A percentile compares a stretch with the other conserved stretches of the same genome.
Conservation (phyloP, 2,888 invertebrate species). For the Ecliptopera silaceata region DNA sequence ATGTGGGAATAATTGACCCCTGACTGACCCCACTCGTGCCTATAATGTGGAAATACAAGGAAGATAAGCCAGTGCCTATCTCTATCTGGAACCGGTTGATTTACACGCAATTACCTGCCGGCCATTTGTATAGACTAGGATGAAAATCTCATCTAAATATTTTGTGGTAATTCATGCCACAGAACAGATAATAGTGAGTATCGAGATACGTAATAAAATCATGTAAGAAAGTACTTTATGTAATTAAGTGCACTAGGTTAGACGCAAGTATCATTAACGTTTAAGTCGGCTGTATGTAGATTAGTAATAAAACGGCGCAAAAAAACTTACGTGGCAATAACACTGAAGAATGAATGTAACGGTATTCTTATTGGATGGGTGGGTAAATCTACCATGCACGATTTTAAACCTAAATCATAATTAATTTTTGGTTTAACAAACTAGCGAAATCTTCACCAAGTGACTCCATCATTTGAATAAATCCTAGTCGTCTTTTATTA, state of each 20-base stretch:
- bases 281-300: not conserved
- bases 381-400: no score
- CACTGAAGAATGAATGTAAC: no score
- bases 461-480: no score
- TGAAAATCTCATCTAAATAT: constrained; percentile 30
- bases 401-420: no score
- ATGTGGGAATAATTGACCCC: constrained; percentile 55
- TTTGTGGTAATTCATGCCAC: constrained; percentile 12
- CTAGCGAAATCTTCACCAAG: no score
- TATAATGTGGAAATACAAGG: constrained; percentile 56
- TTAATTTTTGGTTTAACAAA: no score
- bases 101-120: constrained; percentile 34
- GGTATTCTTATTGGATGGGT: no score
- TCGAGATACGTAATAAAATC: constrained; percentile 25
- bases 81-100: constrained; percentile 47
- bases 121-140: constrained; percentile 34
- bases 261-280: constrained; percentile 15
- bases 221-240: constrained; percentile 4
- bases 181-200: no score
- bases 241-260: constrained; percentile 37
- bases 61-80: constrained; percentile 45
- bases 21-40: constrained; percentile 46
- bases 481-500: no score
- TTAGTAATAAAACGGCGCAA: no score
- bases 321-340: no score